Evolutionary conservation across 1,140 invertebrate genomes (phyloP).

Genomic region (Nilaparvata lugens): DNA sequence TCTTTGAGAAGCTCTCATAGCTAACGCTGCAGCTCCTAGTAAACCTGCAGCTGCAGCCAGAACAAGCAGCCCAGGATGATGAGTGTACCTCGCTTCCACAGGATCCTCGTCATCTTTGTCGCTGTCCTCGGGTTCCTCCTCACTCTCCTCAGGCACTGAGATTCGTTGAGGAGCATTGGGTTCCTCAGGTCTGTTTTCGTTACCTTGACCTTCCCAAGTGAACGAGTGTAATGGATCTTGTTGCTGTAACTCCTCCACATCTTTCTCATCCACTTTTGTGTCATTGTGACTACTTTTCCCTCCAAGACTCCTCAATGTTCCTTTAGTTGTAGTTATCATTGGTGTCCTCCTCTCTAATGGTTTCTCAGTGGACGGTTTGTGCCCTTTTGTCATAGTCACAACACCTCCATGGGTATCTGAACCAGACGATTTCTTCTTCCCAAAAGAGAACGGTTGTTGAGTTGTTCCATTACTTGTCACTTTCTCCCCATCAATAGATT

Average conservation of each 20-base stretch:
- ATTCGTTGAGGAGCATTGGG: background rate
- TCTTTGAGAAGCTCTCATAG: constrained; percentile 5
- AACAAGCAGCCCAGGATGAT: constrained; percentile 9
- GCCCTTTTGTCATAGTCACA: too few species aligned
- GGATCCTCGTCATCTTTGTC: background rate
- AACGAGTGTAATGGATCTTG: too few species aligned
- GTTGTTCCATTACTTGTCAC: background rate
- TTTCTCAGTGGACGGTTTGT: too few species aligned
- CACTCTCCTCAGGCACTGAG: background rate
- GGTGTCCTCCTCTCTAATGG: too few species aligned
- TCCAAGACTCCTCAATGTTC: too few species aligned
- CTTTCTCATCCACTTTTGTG: too few species aligned
- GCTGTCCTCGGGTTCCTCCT: background rate
- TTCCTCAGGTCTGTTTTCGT: too few species aligned
- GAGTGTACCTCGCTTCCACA: background rate
- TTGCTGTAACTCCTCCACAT: too few species aligned
- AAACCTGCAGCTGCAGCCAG: background rate
- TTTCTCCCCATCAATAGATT: too few species aligned
- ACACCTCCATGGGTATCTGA: background rate
- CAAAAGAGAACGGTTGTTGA: background rate
- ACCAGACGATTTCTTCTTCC: background rate
- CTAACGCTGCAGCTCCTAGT: background rate
- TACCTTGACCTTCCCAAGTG: too few species aligned
- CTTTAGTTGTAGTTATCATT: too few species aligned
- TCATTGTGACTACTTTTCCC: too few species aligned